phyloP scores from a whole-genome alignment of 2,888 invertebrate genomes.

The Embidobia sp. region DNA sequence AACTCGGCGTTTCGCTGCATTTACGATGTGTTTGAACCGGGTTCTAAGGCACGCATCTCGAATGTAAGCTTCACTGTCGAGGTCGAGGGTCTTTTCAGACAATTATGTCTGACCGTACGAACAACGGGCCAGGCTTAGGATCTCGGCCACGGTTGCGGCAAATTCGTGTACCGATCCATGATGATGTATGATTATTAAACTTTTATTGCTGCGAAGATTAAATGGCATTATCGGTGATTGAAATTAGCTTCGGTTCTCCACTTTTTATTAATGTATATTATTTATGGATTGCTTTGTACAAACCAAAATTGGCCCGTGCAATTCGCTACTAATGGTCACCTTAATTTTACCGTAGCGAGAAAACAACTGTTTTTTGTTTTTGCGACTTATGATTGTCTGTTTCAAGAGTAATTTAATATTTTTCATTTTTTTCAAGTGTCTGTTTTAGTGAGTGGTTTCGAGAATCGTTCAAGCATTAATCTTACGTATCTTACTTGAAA shows the following conservation, averaged over 20 bases:
- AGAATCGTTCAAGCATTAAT: too few relatives aligned
- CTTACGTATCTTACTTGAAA: too few relatives aligned
- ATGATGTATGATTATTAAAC: slow-evolving; percentile 54
- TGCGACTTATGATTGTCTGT: too few relatives aligned
- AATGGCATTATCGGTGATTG: slow-evolving; percentile 45
- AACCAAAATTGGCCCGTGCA: slow-evolving; percentile 13
- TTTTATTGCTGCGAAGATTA: slow-evolving; percentile 45
- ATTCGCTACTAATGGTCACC: slow-evolving; percentile 20
- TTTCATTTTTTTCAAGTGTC: too few relatives aligned
- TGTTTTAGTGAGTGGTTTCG: too few relatives aligned
- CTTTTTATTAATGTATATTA: slow-evolving; percentile 27
- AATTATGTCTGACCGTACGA: slow-evolving; percentile 53
- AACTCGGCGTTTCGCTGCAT: slow-evolving; percentile 51
- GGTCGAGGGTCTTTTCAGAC: slow-evolving; percentile 55
- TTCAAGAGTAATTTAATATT: too few relatives aligned
- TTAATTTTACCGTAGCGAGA: slow-evolving; percentile 4
- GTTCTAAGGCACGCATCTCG: slow-evolving; percentile 55
- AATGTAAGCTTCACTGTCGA: slow-evolving; percentile 35
- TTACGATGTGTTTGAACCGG: slow-evolving; percentile 43
- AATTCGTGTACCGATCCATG: slow-evolving; percentile 47
- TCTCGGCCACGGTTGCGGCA: slow-evolving; percentile 56
- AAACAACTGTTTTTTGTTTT: background rate
- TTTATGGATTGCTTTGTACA: slow-evolving; percentile 28
- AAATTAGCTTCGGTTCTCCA: slow-evolving; percentile 39
- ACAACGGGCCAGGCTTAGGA: slow-evolving; percentile 49